Percentiles rank a stretch among this genome's conserved stretches.
These are phyloP conservation scores for Aegotheles bennettii DNA, from an alignment of 2,113 vertebrate genomes.

Conservation along the genomic window DNA sequence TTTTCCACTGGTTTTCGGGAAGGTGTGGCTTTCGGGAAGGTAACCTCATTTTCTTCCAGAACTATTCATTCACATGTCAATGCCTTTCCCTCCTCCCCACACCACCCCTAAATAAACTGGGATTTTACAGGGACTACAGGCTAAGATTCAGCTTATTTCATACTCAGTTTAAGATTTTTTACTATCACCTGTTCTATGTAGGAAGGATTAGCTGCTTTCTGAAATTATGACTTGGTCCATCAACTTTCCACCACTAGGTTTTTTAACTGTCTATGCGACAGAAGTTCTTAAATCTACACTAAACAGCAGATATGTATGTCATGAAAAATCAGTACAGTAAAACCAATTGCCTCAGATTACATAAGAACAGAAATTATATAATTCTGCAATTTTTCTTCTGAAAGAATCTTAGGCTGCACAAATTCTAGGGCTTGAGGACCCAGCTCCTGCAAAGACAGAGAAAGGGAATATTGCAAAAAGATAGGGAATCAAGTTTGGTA, in stretches of 20 bases:
- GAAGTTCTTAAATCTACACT: background rate
- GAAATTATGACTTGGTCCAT: background rate
- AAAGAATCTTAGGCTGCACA: background rate
- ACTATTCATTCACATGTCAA: background rate
- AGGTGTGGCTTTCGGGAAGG: background rate
- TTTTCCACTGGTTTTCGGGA: background rate
- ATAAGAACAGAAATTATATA: background rate
- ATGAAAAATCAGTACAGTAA: fast-evolving
- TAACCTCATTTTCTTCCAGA: background rate
- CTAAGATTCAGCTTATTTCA: background rate
- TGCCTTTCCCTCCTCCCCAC: background rate
- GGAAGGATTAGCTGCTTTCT: background rate
- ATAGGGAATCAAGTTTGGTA: background rate
- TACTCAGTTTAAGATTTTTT: background rate
- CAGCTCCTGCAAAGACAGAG: background rate
- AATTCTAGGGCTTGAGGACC: background rate
- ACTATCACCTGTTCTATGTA: background rate
- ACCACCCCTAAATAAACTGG: background rate
- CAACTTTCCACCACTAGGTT: background rate
- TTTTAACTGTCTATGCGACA: background rate
- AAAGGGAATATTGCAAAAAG: background rate
- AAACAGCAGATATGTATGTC: background rate
- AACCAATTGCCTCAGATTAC: background rate
- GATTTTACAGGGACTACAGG: background rate
- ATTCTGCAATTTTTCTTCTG: background rate